These are phyloP conservation scores for Apis mellifera DNA, from an alignment of 1,140 invertebrate genomes.

Conservation along the genomic window Amel_HAv3.1 CM009931.2:1744501-1745000, in stretches of 20 bases:
- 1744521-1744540: not conserved
- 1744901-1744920: too few relatives aligned
- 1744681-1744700: not conserved
- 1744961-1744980: too few relatives aligned
- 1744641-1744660: slow-evolving; percentile 19
- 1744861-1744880: too few relatives aligned
- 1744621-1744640: not conserved
- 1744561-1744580: not conserved
- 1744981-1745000: too few relatives aligned
- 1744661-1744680: not conserved
- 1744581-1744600: not conserved
- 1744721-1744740: not conserved
- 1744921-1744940: rapidly evolving
- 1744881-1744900: too few relatives aligned
- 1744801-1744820: not conserved
- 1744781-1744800: not conserved
- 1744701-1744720: not conserved
- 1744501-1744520: not conserved
- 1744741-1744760: not conserved
- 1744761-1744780: not conserved
- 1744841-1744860: too few relatives aligned
- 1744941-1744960: too few relatives aligned
- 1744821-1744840: not conserved
- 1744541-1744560: not conserved
- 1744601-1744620: not conserved